phyloP scores from a whole-genome alignment of 1,140 invertebrate species.

The Teleopsis dalmanni region DNA sequence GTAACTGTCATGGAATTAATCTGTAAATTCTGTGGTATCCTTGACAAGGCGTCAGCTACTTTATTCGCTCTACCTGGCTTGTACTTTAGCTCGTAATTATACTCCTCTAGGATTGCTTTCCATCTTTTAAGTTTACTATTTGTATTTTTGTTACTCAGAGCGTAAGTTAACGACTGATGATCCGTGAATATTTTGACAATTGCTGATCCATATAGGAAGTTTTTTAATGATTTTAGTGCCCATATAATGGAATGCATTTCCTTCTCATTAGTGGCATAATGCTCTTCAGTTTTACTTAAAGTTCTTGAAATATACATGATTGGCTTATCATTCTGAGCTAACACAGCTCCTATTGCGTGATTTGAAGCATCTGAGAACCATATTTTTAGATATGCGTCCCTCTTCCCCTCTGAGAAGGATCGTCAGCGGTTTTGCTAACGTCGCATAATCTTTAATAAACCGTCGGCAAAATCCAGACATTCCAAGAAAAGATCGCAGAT shows the following conservation, averaged over 20 bases:
- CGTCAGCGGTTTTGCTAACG: constrained; percentile 1
- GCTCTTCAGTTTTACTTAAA: constrained; percentile 14
- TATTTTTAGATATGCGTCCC: neutral
- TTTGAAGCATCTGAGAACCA: constrained; percentile 25
- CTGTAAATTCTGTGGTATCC: neutral
- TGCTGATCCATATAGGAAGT: constrained; percentile 26
- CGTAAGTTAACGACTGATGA: neutral
- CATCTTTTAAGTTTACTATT: constrained; percentile 6
- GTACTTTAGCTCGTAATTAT: constrained; percentile 4
- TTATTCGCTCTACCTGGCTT: constrained; percentile 4
- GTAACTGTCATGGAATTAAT: neutral
- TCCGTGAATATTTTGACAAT: neutral
- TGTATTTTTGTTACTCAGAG: neutral
- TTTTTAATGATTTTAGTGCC: constrained; percentile 33
- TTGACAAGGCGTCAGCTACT: constrained; percentile 5
- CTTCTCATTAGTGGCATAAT: constrained; percentile 23
- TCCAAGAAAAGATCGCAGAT: constrained; percentile 6
- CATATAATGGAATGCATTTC: constrained; percentile 40
- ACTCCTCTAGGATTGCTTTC: constrained; percentile 5
- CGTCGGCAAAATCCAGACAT: constrained; percentile 2
- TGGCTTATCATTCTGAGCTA: too few species aligned
- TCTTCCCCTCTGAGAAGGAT: constrained; percentile 3
- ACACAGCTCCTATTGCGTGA: constrained; percentile 28
- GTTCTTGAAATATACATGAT: too few species aligned
- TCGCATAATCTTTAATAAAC: constrained; percentile 7